These are phyloP conservation scores for Scylla paramamosain DNA, from an alignment of 1,140 invertebrate genomes.

Conservation along the genomic window DNA sequence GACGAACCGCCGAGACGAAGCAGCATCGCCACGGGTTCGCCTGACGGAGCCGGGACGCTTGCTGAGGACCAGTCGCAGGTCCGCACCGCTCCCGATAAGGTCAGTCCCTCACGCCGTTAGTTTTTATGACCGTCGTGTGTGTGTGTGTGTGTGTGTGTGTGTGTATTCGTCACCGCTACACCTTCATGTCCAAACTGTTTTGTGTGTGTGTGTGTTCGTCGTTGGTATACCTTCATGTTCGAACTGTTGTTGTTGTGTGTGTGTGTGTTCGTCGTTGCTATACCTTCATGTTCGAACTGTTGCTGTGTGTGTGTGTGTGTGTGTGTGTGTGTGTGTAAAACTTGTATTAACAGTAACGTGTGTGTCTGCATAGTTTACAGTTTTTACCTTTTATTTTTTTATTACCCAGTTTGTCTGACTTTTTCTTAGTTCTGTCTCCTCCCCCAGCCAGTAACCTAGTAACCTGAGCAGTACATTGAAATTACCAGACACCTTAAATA, in stretches of 20 bases:
- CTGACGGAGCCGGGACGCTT: not conserved
- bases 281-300: no score
- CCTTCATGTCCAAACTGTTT: no score
- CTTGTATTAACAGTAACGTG: no score
- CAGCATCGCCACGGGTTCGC: not conserved
- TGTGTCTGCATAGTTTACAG: no score
- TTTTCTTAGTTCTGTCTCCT: not conserved
- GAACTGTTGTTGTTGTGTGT: constrained; percentile 40
- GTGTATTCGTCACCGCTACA: no score
- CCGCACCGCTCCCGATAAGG: not conserved
- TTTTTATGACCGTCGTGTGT: not conserved
- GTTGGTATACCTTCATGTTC: no score
- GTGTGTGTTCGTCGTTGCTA: not conserved
- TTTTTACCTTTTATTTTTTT: no score
- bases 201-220: no score
- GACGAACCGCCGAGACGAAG: not conserved
- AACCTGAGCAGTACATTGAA: no score
- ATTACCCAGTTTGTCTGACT: not conserved
- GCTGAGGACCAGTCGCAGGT: not conserved
- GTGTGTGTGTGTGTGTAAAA: not conserved
- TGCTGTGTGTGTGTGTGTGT: constrained; percentile 10
- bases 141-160: constrained; percentile 24
- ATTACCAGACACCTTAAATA: no score
- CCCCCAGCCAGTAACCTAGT: not conserved
- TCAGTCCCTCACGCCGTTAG: not conserved